Conservation (phyloP, 1,140 invertebrate species). For the Maconellicoccus hirsutus region DNA sequence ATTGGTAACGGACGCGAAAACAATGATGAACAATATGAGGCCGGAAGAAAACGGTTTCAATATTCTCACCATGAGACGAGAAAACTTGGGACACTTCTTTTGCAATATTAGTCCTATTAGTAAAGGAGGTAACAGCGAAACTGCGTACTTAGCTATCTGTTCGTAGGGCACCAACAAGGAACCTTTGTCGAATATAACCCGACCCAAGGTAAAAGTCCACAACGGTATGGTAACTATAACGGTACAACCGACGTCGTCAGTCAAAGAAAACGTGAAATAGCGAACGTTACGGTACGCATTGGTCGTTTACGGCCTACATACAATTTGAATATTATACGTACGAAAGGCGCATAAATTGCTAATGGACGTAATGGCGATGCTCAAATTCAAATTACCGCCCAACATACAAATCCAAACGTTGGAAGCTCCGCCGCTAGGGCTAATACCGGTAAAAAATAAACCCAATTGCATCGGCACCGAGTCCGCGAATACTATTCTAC, state of each 20-base stretch:
- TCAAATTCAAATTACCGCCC: conserved; percentile 77
- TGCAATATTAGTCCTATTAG: conserved; percentile 66
- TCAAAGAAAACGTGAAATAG: too few relatives aligned
- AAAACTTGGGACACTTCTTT: conserved; percentile 49
- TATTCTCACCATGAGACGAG: conserved; percentile 58
- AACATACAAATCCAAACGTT: conserved; percentile 88
- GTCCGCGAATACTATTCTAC: conserved; percentile 56
- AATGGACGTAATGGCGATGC: conserved; percentile 84
- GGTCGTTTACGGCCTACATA: neutral
- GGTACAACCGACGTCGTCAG: too few relatives aligned
- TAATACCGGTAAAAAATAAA: conserved; percentile 81
- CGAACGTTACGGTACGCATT: too few relatives aligned
- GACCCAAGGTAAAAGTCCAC: conserved; percentile 90
- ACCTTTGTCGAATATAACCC: conserved; percentile 56
- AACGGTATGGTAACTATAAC: conserved; percentile 81
- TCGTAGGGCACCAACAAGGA: conserved; percentile 65
- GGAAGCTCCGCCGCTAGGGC: conserved; percentile 85
- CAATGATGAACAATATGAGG: conserved; percentile 75
- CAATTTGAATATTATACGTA: conserved; percentile 35
- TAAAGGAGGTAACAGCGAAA: conserved; percentile 70
- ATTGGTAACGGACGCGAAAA: conserved; percentile 87
- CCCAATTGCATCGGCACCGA: conserved; percentile 63
- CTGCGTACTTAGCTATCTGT: conserved; percentile 61
- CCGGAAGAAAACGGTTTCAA: conserved; percentile 75
- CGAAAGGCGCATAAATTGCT: conserved; percentile 74